These are phyloP conservation scores for Tursiops truncatus DNA, from an alignment of 2,113 vertebrate genomes.

Conservation along the genomic window DNA sequence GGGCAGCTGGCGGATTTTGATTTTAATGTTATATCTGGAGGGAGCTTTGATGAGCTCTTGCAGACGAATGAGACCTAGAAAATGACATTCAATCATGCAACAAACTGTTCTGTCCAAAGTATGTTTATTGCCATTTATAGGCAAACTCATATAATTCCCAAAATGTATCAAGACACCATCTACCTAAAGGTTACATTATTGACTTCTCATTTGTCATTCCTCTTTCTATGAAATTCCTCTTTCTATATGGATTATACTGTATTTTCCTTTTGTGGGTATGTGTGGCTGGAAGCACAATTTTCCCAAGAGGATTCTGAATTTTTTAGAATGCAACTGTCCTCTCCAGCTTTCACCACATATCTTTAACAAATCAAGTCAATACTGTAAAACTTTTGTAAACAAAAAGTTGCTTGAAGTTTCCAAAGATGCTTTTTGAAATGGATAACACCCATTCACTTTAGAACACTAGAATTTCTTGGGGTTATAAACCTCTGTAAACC, in stretches of 20 bases:
- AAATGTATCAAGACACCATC: neutral
- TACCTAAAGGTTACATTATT: slow-evolving; percentile 30
- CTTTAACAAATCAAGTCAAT: neutral
- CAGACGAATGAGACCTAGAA: slow-evolving; percentile 95
- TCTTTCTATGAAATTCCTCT: neutral
- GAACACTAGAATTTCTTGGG: neutral
- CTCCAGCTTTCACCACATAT: neutral
- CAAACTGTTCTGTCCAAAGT: slow-evolving; percentile 17
- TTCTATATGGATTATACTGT: neutral
- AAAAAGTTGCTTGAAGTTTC: neutral
- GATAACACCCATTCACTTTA: neutral
- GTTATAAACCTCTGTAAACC: neutral
- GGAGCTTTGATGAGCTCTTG: slow-evolving; percentile 99
- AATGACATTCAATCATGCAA: slow-evolving; percentile 67
- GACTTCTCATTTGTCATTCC: slow-evolving; percentile 45
- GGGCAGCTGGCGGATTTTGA: slow-evolving; percentile 98
- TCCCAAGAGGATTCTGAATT: slow-evolving; percentile 15
- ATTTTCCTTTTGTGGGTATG: slow-evolving; percentile 4
- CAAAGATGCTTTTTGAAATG: neutral
- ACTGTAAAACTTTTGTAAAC: neutral
- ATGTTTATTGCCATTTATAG: slow-evolving; percentile 57
- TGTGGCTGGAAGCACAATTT: slow-evolving; percentile 45
- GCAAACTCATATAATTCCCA: neutral
- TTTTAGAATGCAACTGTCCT: neutral
- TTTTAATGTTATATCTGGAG: slow-evolving; percentile 97